Percentiles rank a stretch among this genome's conserved stretches.
Conservation (phyloP, 2,888 invertebrate species). For the Melipona beecheii region DNA sequence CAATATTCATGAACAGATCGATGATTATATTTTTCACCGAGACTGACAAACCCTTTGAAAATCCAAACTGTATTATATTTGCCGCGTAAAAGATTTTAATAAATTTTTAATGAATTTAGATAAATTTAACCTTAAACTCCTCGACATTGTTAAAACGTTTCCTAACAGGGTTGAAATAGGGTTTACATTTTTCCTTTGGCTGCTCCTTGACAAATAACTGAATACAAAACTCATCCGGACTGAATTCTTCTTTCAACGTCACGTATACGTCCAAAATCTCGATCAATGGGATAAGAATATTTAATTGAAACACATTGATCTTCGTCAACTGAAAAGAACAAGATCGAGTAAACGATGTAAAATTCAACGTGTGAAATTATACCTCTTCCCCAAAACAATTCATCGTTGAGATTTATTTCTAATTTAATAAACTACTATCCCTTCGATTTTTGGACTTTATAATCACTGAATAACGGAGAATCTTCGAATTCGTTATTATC, state of each 20-base stretch:
- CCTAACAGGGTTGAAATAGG: slow-evolving; percentile 3
- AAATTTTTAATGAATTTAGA: neutral
- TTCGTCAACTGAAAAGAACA: slow-evolving; percentile 34
- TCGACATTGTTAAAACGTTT: slow-evolving; percentile 1
- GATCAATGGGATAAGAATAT: slow-evolving; percentile 45
- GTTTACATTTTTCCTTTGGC: neutral
- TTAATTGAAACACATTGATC: slow-evolving; percentile 47
- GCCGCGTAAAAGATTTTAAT: neutral
- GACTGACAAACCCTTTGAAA: slow-evolving; percentile 29
- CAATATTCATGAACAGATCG: slow-evolving; percentile 61
- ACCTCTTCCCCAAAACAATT: slow-evolving; percentile 45
- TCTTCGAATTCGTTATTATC: neutral
- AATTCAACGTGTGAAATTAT: neutral
- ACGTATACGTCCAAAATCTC: slow-evolving; percentile 45
- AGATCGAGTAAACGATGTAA: neutral
- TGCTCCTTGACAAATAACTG: slow-evolving; percentile 25
- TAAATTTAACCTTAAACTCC: slow-evolving; percentile 42
- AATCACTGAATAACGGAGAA: neutral
- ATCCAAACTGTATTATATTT: neutral
- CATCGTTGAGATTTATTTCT: slow-evolving; percentile 11
- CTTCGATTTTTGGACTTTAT: neutral
- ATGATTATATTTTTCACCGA: slow-evolving; percentile 30
- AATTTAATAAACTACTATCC: neutral
- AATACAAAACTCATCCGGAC: slow-evolving; percentile 59
- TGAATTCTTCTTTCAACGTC: slow-evolving; percentile 1